Conservation (phyloP, 2,797 vertebrate genomes). For the Phoxinus dragarum region DNA sequence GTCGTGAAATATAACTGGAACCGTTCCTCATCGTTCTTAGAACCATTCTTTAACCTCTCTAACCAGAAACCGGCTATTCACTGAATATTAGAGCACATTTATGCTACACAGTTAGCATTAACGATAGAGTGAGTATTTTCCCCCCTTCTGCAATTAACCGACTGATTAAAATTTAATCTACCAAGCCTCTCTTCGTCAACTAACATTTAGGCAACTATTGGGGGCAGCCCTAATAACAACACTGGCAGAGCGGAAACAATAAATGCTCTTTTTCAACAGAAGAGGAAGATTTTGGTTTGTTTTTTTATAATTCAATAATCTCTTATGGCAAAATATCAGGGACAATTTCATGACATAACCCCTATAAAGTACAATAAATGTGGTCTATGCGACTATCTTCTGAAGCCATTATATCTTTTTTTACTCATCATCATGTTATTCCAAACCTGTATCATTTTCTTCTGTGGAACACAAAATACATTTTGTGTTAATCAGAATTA, state of each 20-base stretch:
- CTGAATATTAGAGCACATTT: neutral
- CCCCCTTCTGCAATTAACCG: neutral
- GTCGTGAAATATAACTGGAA: neutral
- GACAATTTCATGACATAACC: neutral
- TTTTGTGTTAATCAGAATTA: too few relatives aligned
- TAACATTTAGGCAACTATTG: neutral
- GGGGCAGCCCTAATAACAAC: neutral
- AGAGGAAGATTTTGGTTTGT: neutral
- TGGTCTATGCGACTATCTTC: neutral
- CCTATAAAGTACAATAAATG: neutral
- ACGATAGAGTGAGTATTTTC: accelerated
- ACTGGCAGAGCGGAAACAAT: neutral
- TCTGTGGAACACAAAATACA: neutral
- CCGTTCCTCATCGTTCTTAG: neutral
- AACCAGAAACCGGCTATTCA: neutral
- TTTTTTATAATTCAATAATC: neutral
- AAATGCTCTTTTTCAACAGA: neutral
- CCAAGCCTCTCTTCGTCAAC: neutral
- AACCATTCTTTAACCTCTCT: neutral
- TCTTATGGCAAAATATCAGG: neutral
- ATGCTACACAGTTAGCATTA: neutral
- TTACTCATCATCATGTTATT: neutral
- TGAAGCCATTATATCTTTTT: neutral
- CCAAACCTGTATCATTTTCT: neutral
- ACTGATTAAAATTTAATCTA: neutral